These are phyloP conservation scores for Microcebus murinus DNA, from an alignment of 2,113 vertebrate species.

Conservation along the genomic window DNA sequence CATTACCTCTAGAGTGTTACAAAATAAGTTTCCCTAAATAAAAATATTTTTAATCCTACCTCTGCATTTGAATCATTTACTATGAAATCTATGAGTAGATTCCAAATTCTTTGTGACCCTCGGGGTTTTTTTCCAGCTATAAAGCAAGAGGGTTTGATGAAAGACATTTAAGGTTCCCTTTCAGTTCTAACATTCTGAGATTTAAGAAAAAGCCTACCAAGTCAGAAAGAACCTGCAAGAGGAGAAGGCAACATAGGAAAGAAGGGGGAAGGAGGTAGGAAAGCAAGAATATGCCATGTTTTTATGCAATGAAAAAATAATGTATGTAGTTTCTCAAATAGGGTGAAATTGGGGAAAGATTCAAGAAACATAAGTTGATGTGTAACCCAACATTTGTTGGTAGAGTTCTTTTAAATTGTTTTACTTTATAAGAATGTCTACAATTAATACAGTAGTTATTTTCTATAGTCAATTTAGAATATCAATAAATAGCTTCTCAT, in stretches of 20 bases:
- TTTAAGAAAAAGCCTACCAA: not conserved
- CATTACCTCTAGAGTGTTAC: not conserved
- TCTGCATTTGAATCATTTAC: not conserved
- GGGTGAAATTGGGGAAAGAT: not conserved
- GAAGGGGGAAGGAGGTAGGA: not conserved
- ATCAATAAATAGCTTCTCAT: not conserved
- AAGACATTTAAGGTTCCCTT: conserved; percentile 26
- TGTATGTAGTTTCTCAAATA: not conserved
- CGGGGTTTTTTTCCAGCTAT: not conserved
- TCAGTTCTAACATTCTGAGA: not conserved
- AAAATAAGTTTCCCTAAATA: not conserved
- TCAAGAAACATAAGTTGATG: not conserved
- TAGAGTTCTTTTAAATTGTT: not conserved
- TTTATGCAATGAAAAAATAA: not conserved
- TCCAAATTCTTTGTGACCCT: not conserved
- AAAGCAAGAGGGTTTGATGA: not conserved
- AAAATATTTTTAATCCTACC: not conserved
- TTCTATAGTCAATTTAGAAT: not conserved
- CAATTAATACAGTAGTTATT: not conserved
- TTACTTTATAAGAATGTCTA: not conserved
- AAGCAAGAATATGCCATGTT: not conserved
- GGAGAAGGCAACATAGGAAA: not conserved
- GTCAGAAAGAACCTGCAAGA: not conserved
- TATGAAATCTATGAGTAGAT: not conserved
- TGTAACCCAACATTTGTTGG: not conserved